Base-by-base conservation (phyloP, 2,113 vertebrate species). In the Stercorarius parasiticus region DNA sequence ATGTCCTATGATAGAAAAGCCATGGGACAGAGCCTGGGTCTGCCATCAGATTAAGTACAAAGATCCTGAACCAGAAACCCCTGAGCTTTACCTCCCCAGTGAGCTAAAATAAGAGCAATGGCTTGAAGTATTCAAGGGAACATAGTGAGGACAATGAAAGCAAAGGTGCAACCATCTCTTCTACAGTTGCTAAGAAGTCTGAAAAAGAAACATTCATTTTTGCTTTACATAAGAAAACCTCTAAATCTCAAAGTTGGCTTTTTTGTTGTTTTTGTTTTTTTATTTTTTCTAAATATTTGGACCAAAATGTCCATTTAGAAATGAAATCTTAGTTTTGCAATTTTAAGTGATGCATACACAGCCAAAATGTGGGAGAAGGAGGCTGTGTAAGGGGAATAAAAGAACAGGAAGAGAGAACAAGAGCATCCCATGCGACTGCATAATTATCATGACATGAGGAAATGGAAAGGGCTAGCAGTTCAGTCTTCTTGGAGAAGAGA, bases 221-320 rank as follows among this genome's bases (percentile, higher is more conserved):
- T 74, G n/a, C 17, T 67, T 85, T 56, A 30, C 29, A 15, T 40
- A 38, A 43, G 59, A 79, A 56, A 77, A 3, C 4, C 7, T 4
- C 38, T 40, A 79, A 27, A 67, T 53, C 14, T 67, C 47, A 88
- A 43, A 19, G 29, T 9, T 72, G 32, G 11, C 10, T 40, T 36
- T 8, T 4, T 4, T 6, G 6, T 8, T 16, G 13, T 6, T 10
- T 12, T 30, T 0, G 36, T 4, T 5, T 4, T 7, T 6, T 8
- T 14, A 9, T 5, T 10, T 12, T 0, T 30, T 29, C n/a, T 71
- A 79, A 95, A 62, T 53, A 79, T 45, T 77, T 86, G 50, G 34
- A 82, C 9, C 6, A 82, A 88, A 91, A 55, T 18, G 15, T 71
- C 40, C 34, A 49, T 53, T 72, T n/a, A 69, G 69, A 90, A 32